Evolutionary conservation across 2,888 invertebrate genomes (phyloP).

Genomic region (Dexiosoma caninum): DNA sequence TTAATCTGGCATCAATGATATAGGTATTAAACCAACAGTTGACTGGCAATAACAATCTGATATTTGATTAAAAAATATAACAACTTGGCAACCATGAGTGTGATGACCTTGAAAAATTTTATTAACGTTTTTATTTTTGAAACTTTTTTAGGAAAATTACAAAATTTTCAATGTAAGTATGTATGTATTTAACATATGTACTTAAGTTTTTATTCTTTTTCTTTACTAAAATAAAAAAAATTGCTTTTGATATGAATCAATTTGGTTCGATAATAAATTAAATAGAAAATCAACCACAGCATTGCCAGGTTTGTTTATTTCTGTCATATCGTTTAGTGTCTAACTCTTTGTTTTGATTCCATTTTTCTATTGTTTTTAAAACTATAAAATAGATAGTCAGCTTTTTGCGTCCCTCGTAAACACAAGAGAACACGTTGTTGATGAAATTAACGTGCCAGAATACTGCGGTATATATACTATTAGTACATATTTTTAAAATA

Average conservation of each 20-base stretch:
- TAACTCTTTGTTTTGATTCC: slow-evolving; percentile 1
- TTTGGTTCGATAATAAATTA: too few species aligned
- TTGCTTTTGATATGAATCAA: too few species aligned
- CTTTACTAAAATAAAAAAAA: too few species aligned
- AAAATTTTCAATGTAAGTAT: too few species aligned
- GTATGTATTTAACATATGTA: too few species aligned
- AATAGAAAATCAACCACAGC: background rate
- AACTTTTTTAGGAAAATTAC: too few species aligned
- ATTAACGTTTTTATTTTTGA: too few species aligned
- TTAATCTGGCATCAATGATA: background rate
- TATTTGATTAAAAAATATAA: background rate
- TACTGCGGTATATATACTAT: too few species aligned
- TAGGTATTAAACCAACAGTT: too few species aligned
- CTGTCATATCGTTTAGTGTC: too few species aligned
- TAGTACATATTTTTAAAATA: background rate
- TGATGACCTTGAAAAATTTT: background rate
- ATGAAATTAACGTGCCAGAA: slow-evolving; percentile 43
- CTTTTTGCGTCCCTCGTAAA: too few species aligned
- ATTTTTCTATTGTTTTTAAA: background rate
- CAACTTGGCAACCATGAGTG: background rate
- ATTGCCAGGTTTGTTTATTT: slow-evolving; percentile 6
- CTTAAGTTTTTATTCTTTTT: too few species aligned
- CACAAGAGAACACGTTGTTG: background rate
- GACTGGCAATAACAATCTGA: background rate
- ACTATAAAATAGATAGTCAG: background rate